Evolutionary conservation across 2,113 vertebrate genomes (phyloP).

Genomic region (Ammodytes dubius): DNA sequence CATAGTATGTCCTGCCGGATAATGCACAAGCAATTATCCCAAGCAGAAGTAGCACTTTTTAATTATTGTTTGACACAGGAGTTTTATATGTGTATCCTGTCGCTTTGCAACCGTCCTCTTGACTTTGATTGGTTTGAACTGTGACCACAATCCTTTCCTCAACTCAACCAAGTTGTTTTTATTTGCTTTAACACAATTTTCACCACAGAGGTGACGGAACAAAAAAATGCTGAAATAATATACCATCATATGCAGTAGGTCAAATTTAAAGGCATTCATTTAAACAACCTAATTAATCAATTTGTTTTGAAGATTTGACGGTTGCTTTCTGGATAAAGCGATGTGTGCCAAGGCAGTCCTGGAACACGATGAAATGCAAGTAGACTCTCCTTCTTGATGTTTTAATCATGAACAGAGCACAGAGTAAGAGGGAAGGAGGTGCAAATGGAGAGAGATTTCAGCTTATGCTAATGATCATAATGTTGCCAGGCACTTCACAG

Average conservation of each 20-base stretch:
- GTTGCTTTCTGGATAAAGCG: background rate
- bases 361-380: background rate
- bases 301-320: background rate
- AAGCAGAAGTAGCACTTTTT: background rate
- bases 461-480: slow-evolving; percentile 62
- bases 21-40: background rate
- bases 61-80: background rate
- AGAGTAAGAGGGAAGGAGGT: slow-evolving; percentile 11
- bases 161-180: background rate
- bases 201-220: background rate
- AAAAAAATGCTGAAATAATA: background rate
- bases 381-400: slow-evolving; percentile 33
- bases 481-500: slow-evolving; percentile 45
- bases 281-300: background rate
- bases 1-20: background rate
- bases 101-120: background rate
- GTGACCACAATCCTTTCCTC: background rate
- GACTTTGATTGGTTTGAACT: background rate
- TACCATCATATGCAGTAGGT: background rate
- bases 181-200: background rate
- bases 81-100: background rate
- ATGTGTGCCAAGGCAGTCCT: background rate
- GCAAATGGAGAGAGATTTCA: slow-evolving; percentile 53
- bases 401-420: slow-evolving; percentile 37
- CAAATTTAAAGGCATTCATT: background rate